phyloP scores from a whole-genome alignment of 1,140 invertebrate genomes.

The Sitodiplosis mosellana region DNA sequence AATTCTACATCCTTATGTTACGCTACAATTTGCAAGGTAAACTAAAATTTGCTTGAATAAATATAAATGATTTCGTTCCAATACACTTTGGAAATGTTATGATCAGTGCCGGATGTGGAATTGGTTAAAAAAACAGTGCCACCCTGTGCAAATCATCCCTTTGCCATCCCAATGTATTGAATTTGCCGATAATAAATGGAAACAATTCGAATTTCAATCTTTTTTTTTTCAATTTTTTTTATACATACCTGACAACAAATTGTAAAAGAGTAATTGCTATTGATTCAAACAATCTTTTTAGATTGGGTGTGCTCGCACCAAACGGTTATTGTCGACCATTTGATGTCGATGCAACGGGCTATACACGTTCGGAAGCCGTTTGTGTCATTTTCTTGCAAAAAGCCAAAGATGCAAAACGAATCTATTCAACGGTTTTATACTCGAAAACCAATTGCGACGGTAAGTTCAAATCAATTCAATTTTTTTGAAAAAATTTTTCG shows the following conservation, averaged over 20 bases:
- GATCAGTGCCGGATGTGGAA: too few species aligned
- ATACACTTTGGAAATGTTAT: too few species aligned
- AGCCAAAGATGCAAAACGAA: constrained; percentile 50
- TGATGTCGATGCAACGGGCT: constrained; percentile 62
- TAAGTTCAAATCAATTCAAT: too few species aligned
- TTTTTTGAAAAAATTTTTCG: too few species aligned
- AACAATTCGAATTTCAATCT: too few species aligned
- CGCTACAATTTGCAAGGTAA: constrained; percentile 59
- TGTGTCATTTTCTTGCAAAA: constrained; percentile 66
- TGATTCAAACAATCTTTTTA: too few species aligned
- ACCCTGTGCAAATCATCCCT: too few species aligned
- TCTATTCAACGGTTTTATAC: constrained; percentile 40
- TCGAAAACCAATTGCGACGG: constrained; percentile 68
- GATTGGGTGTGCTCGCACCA: constrained; percentile 63
- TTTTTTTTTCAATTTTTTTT: too few species aligned
- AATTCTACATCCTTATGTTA: constrained; percentile 67
- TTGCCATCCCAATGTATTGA: too few species aligned
- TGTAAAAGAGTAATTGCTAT: background rate
- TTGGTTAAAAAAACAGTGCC: too few species aligned
- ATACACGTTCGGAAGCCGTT: constrained; percentile 59
- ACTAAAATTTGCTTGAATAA: background rate
- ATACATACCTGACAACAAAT: background rate
- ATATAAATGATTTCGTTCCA: too few species aligned
- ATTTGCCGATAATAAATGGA: too few species aligned
- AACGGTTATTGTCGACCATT: constrained; percentile 83